phyloP scores from a whole-genome alignment of 2,113 vertebrate genomes.

The Oryzias melastigma region DNA sequence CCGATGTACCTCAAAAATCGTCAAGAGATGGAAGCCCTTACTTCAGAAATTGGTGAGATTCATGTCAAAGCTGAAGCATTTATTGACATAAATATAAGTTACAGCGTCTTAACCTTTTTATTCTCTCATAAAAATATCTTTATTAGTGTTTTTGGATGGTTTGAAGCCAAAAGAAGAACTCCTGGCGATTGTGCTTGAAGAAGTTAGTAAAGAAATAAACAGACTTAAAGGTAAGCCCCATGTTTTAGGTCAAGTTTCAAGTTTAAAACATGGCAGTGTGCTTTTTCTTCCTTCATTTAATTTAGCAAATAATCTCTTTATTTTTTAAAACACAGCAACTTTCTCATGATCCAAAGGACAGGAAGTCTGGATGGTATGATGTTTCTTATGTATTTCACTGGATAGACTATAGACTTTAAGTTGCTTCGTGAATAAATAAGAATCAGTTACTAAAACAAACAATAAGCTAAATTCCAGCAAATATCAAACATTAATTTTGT shows the following conservation, averaged over 20 bases:
- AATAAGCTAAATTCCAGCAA: not conserved
- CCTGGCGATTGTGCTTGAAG: conserved; percentile 75
- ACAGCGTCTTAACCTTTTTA: not conserved
- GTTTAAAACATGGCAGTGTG: too few species aligned
- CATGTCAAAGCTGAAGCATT: not conserved
- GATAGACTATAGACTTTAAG: too few species aligned
- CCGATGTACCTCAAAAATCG: conserved; percentile 92
- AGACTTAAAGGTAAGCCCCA: conserved; percentile 61
- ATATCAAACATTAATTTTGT: not conserved
- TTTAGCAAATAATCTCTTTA: too few species aligned
- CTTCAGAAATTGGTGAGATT: conserved; percentile 76
- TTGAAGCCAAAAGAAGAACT: conserved; percentile 82
- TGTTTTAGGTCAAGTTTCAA: not conserved
- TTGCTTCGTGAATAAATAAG: not conserved
- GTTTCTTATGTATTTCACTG: too few species aligned
- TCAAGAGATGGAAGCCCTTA: conserved; percentile 75
- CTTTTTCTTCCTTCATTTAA: too few species aligned
- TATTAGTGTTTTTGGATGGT: conserved; percentile 87
- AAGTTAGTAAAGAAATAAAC: conserved; percentile 76
- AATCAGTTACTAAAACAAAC: not conserved
- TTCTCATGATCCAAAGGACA: too few species aligned
- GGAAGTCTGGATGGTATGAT: too few species aligned
- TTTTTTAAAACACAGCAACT: too few species aligned
- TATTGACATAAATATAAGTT: not conserved
- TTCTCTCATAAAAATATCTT: not conserved